A percentile compares a stretch with the other conserved stretches of the same genome.
These are phyloP conservation scores for Pterois miles DNA, from an alignment of 2,797 vertebrate species.

Conservation along the genomic window DNA sequence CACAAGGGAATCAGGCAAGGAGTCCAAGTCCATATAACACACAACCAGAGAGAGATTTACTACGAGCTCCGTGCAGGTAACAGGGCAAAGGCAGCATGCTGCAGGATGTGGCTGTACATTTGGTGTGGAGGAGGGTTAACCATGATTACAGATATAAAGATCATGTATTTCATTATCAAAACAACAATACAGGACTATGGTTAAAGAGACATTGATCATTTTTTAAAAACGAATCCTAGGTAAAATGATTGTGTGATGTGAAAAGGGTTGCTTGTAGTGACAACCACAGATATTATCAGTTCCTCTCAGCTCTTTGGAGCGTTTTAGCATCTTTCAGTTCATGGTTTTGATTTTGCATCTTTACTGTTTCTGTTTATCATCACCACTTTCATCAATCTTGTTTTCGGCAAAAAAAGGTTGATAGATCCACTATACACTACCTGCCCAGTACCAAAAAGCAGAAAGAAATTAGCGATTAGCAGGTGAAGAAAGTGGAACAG, in stretches of 20 bases:
- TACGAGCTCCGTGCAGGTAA: constrained; percentile 25
- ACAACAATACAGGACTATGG: not conserved
- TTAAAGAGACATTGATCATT: not conserved
- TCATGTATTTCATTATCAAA: not conserved
- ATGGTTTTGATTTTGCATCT: not conserved
- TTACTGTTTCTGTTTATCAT: not conserved
- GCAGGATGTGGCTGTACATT: not conserved
- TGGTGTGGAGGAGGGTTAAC: not conserved
- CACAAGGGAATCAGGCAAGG: constrained; percentile 29
- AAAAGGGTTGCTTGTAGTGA: not conserved
- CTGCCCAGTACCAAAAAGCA: not conserved
- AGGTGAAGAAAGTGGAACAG: not conserved
- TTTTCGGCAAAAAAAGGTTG: not conserved
- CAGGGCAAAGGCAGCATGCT: constrained; percentile 23
- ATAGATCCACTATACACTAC: no score
- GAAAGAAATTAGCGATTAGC: not conserved
- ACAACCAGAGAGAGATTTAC: constrained; percentile 45
- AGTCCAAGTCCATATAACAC: constrained; percentile 48
- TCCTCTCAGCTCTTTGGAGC: not conserved
- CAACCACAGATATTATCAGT: not conserved
- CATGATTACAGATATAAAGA: not conserved
- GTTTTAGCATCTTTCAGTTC: not conserved
- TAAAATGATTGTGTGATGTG: not conserved
- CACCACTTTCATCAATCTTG: not conserved
- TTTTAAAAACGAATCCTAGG: not conserved